Base-by-base conservation (phyloP, 2,113 vertebrate species). In the Ciconia boyciana region DNA sequence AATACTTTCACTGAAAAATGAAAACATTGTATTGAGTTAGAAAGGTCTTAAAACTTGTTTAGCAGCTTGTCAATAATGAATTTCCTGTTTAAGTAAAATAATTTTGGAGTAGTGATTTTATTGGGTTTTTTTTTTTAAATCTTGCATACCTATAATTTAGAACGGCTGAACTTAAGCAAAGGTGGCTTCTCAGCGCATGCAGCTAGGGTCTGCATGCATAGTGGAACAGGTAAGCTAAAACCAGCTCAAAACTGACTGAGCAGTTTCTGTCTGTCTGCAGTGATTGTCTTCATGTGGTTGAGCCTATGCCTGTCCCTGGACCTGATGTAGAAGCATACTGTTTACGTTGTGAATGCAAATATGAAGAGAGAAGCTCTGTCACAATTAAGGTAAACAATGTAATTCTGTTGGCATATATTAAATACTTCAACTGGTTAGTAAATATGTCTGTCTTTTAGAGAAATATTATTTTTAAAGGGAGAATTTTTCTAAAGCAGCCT, bases 321-420 rank as follows among this genome's bases (percentile, higher is more conserved):
- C 98, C 99, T 39, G 99, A 99, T 22, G 99, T 99, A 94, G 99
- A 99, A 97, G 99, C 99, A 0, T 99, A 99, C 92, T 99, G 99
- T 97, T 98, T 99, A 89, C 99, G 99, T 32, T 99, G 99, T 91
- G 99, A 99, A 85, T 99, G 99, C 98, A 99, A 99, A 98, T 99
- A 99, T 69, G 99, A 99, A 94, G 99, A 99, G 96, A 99, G 99
- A 96, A 99, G 99, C 96, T 99, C 99, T 19, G 98, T 98, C 90
- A 99, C 99, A 6, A 99, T 99, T 94, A 99, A 99, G 98, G 99
- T 99, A 97, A 93, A 94, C 51, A 8, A 20, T 62, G 18, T 34
- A 3, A 52, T 75, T 93, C 48, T 87, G 13, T 79, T 93, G 81
- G 31, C 41, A 16, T 78, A 2, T 43, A 11, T 76, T 39, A 57